A percentile compares a stretch with the other conserved stretches of the same genome.
Evolutionary conservation across 2,888 invertebrate species (phyloP).

Genomic region (Eurois occulta): DNA sequence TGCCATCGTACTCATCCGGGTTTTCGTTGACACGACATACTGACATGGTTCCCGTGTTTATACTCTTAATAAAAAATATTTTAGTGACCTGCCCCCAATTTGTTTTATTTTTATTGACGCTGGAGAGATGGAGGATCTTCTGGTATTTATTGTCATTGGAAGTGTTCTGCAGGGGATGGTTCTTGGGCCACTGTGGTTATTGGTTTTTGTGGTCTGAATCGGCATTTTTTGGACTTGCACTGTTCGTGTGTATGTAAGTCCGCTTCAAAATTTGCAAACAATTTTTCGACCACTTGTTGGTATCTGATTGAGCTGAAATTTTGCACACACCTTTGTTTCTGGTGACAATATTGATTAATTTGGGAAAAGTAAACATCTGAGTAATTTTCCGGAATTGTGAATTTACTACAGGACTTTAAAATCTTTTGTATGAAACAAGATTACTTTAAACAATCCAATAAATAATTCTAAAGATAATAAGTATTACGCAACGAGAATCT

Average conservation of each 20-base stretch:
- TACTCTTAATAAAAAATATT: constrained; percentile 66
- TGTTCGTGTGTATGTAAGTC: neutral
- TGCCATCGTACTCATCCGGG: constrained; percentile 52
- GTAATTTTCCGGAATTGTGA: neutral
- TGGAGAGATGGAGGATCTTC: constrained; percentile 45
- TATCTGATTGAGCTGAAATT: neutral
- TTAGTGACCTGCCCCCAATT: constrained; percentile 60
- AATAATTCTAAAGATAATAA: constrained; percentile 1
- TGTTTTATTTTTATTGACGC: constrained; percentile 51
- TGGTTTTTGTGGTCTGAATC: neutral
- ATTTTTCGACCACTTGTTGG: neutral
- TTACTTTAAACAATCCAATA: constrained; percentile 8
- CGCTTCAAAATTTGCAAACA: neutral
- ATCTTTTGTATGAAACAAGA: neutral
- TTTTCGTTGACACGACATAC: constrained; percentile 63
- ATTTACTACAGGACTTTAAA: neutral
- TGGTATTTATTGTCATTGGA: constrained; percentile 50
- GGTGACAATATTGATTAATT: neutral
- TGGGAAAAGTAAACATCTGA: neutral
- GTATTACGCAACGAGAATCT: neutral
- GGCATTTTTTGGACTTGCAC: neutral
- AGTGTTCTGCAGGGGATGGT: constrained; percentile 30
- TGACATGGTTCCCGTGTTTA: constrained; percentile 64
- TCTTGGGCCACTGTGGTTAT: constrained; percentile 28
- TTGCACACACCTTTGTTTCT: neutral